Percentiles rank a stretch among this genome's conserved stretches.
Conservation (phyloP, 2,888 invertebrate genomes). For the Prenolepis imparis region DNA sequence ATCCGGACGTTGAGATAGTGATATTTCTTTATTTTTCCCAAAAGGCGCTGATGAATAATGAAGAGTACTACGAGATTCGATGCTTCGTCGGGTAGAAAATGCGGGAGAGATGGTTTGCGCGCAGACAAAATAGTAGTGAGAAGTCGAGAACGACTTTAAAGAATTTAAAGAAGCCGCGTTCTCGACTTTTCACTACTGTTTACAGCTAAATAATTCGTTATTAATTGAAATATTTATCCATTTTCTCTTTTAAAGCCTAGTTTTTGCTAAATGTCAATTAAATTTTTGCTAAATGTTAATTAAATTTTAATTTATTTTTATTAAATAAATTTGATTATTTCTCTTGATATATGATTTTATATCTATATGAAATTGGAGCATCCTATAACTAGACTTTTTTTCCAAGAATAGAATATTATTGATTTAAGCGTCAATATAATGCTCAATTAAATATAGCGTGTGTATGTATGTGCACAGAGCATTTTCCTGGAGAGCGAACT, state of each 20-base stretch:
- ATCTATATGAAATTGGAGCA: neutral
- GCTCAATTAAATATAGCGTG: constrained; percentile 6
- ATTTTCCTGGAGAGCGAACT: neutral
- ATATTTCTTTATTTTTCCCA: constrained; percentile 44
- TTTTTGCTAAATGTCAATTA: neutral
- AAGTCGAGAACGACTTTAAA: neutral
- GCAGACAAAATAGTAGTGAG: constrained; percentile 45
- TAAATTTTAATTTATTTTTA: neutral
- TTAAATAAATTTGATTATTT: neutral
- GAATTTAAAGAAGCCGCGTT: constrained; percentile 15
- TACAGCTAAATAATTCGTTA: neutral
- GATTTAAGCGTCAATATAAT: neutral
- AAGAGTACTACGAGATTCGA: constrained; percentile 62
- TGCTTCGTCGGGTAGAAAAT: constrained; percentile 60
- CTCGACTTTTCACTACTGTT: neutral
- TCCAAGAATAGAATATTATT: neutral
- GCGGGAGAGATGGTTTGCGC: constrained; percentile 46
- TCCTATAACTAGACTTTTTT: neutral
- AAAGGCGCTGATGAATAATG: constrained; percentile 45
- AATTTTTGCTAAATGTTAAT: neutral
- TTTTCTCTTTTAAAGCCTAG: neutral
- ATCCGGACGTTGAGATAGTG: constrained; percentile 7
- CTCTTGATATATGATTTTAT: neutral
- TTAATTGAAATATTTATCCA: constrained; percentile 11
- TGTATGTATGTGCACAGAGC: neutral